Evolutionary conservation across 2,113 vertebrate genomes (phyloP).

Genomic region (Pedetes capensis): DNA sequence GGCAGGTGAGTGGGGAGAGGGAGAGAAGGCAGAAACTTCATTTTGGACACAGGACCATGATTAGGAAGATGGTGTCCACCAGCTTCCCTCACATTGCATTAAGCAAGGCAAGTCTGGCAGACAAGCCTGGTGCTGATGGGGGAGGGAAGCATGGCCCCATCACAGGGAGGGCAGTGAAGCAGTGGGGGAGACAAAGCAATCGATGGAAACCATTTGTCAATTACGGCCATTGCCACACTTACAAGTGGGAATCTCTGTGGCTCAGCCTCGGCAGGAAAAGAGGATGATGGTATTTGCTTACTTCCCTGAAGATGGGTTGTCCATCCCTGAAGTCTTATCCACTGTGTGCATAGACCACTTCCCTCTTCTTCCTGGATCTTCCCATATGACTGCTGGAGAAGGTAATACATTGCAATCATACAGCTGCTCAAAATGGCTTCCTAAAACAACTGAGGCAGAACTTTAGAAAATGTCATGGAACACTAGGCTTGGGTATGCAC

Average conservation of each 20-base stretch:
- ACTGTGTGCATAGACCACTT: neutral
- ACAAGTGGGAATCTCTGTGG: neutral
- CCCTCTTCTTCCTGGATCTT: neutral
- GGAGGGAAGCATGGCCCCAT: accelerated
- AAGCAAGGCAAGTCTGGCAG: neutral
- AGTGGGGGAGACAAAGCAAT: accelerated
- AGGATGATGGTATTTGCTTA: neutral
- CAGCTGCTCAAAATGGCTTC: neutral
- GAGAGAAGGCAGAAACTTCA: no score
- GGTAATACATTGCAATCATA: no score
- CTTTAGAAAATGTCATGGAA: accelerated
- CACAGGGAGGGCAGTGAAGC: accelerated
- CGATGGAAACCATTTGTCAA: accelerated
- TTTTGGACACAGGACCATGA: neutral
- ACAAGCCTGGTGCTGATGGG: no score
- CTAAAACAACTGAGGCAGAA: neutral
- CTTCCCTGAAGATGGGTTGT: no score
- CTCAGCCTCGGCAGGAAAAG: neutral
- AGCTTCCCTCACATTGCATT: accelerated
- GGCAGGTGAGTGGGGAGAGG: neutral
- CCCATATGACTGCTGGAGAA: neutral
- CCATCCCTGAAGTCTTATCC: no score
- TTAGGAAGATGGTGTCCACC: accelerated
- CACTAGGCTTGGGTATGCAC: neutral
- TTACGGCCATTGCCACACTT: no score